Conservation (phyloP, 2,113 vertebrate species). For the Syngnathus scovelli region DNA sequence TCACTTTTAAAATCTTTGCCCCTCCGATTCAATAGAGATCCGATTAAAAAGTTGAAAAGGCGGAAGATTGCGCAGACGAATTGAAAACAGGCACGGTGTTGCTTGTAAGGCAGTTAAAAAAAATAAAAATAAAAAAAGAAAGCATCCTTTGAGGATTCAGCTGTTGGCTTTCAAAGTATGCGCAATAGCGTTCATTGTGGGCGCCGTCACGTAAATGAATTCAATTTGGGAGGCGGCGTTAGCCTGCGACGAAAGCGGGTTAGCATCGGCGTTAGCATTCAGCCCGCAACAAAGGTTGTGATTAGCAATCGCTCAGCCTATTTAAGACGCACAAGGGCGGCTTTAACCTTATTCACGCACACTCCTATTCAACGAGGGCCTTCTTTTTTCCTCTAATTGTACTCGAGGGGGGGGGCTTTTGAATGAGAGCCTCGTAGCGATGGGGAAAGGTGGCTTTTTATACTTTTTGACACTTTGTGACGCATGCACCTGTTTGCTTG, state of each 20-base stretch:
- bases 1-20: slow-evolving; percentile 12
- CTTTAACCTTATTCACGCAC: slow-evolving; percentile 51
- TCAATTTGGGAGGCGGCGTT: slow-evolving; percentile 55
- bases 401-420: slow-evolving; percentile 30
- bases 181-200: slow-evolving; percentile 58
- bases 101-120: slow-evolving; percentile 43
- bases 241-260: slow-evolving; percentile 57
- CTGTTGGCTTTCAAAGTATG: slow-evolving; percentile 51
- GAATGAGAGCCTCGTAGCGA: slow-evolving; percentile 20
- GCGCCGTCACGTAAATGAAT: slow-evolving; percentile 51
- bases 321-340: slow-evolving; percentile 42
- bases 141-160: slow-evolving; percentile 52
- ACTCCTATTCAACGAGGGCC: slow-evolving; percentile 40
- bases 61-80: slow-evolving; percentile 34
- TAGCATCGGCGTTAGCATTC: slow-evolving; percentile 67
- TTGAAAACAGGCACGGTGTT: slow-evolving; percentile 20
- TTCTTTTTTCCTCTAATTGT: slow-evolving; percentile 47
- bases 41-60: slow-evolving; percentile 38
- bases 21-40: slow-evolving; percentile 32
- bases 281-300: slow-evolving; percentile 65
- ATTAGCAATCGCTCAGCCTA: slow-evolving; percentile 56
- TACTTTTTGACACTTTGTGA: slow-evolving; percentile 3
- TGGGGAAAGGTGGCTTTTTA: slow-evolving; percentile 23
- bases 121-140: slow-evolving; percentile 35
- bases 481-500: slow-evolving; percentile 31